Percentiles rank a stretch among this genome's conserved stretches.
These are phyloP conservation scores for Microcebus griseorufus DNA, from an alignment of 2,113 vertebrate species.

Conservation along the genomic window DNA sequence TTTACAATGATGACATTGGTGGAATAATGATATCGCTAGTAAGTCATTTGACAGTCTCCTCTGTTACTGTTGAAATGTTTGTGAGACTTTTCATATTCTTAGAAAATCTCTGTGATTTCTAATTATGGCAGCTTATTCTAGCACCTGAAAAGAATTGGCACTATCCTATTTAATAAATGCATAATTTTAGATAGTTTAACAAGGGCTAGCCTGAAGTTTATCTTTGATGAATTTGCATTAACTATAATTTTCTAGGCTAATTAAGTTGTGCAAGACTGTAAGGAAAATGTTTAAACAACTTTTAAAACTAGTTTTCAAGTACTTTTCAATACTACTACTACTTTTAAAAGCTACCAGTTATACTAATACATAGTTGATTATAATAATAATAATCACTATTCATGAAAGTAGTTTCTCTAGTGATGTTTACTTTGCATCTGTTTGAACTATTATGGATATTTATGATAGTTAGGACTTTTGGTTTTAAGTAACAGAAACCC, in stretches of 20 bases:
- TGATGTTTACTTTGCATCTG: background rate
- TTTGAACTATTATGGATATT: background rate
- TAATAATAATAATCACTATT: conserved; percentile 39
- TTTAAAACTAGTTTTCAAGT: conserved; percentile 58
- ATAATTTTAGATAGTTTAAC: conserved; percentile 63
- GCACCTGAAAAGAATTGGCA: conserved; percentile 48
- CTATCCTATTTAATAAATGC: conserved; percentile 52
- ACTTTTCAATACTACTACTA: conserved; percentile 14
- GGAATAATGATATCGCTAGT: background rate
- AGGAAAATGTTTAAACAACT: conserved; percentile 59
- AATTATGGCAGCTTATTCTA: conserved; percentile 53
- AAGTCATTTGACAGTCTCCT: conserved; percentile 17
- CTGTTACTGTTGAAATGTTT: conserved; percentile 38
- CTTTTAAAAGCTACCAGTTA: conserved; percentile 17
- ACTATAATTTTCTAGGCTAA: conserved; percentile 55
- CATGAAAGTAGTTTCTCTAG: conserved; percentile 15
- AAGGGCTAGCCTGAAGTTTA: conserved; percentile 56
- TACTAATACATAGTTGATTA: conserved; percentile 22
- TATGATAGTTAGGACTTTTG: background rate
- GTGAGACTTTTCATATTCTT: conserved; percentile 40
- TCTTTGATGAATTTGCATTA: conserved; percentile 56
- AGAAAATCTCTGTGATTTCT: conserved; percentile 45
- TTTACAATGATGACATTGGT: conserved; percentile 34
- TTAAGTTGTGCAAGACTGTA: conserved; percentile 43
- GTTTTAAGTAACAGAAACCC: conserved; percentile 33